phyloP scores from a whole-genome alignment of 2,113 vertebrate species.

The Tachysurus fulvidraco region DNA sequence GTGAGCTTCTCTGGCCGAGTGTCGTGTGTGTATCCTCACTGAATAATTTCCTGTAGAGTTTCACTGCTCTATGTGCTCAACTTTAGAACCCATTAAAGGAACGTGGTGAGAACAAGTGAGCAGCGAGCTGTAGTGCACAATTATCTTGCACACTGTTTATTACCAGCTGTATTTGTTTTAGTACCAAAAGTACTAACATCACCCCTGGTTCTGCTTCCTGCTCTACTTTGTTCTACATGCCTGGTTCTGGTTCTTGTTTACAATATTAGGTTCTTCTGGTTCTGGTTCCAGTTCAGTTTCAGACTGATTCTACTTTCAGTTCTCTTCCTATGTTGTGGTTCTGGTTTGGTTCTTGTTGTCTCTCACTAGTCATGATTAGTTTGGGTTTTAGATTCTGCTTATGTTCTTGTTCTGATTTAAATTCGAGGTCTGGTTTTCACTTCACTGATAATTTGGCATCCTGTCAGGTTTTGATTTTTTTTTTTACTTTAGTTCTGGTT shows the following conservation, averaged over 20 bases:
- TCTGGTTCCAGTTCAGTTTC: background rate
- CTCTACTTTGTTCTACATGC: background rate
- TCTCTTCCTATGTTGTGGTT: background rate
- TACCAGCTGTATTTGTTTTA: background rate
- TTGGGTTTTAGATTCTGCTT: background rate
- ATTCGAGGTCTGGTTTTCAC: background rate
- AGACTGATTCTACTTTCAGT: background rate
- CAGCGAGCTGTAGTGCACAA: background rate
- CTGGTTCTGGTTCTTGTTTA: background rate
- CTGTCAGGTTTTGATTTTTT: background rate
- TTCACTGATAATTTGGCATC: background rate
- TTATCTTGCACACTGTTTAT: background rate
- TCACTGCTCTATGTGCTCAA: background rate
- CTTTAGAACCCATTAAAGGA: background rate
- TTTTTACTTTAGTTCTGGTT: background rate
- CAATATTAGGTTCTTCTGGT: background rate
- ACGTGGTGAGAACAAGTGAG: background rate
- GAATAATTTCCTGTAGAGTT: constrained; percentile 55
- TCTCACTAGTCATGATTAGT: background rate
- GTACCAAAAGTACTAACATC: background rate
- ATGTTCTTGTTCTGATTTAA: background rate
- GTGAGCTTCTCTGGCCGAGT: constrained; percentile 60
- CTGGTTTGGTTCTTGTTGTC: background rate
- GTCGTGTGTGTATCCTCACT: constrained; percentile 57
- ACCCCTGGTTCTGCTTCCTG: background rate